Percentiles rank a stretch among this genome's conserved stretches.
Conservation (phyloP, 2,888 invertebrate species). For the Leucoma salicis region DNA sequence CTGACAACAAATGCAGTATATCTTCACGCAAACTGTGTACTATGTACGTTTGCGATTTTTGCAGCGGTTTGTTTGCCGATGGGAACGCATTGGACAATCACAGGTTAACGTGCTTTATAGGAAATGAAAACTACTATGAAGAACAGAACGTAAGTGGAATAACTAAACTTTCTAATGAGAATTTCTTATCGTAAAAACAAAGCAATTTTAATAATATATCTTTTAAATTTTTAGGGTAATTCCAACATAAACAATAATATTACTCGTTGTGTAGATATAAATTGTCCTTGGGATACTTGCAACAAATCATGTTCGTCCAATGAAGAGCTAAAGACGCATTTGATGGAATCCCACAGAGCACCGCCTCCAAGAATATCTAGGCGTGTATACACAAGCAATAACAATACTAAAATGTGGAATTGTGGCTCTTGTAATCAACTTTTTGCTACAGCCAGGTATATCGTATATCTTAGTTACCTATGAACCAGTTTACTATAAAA, state of each 20-base stretch:
- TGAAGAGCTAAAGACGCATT: conserved; percentile 52
- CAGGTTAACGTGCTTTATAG: conserved; percentile 49
- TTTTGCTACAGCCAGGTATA: conserved; percentile 71
- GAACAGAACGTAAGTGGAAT: conserved; percentile 32
- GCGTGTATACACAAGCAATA: conserved; percentile 48
- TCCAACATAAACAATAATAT: conserved; percentile 21
- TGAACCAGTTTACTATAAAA: too few species aligned
- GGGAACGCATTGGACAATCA: conserved; percentile 66
- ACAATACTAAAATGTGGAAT: conserved; percentile 73
- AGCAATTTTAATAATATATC: neutral
- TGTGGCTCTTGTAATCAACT: conserved; percentile 76
- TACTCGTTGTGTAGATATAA: conserved; percentile 34
- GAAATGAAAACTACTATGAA: conserved; percentile 40
- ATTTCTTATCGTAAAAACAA: neutral
- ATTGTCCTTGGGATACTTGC: conserved; percentile 51
- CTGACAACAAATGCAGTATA: conserved; percentile 53
- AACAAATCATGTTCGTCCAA: conserved; percentile 44
- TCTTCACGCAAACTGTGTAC: conserved; percentile 53
- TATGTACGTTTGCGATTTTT: conserved; percentile 71
- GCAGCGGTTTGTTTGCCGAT: conserved; percentile 67
- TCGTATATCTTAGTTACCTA: too few species aligned
- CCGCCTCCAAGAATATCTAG: conserved; percentile 34
- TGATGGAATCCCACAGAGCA: conserved; percentile 40
- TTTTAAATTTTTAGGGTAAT: conserved; percentile 11
- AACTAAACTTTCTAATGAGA: neutral